Conservation (phyloP, 2,797 vertebrate species). For the Chiroxiphia lanceolata region DNA sequence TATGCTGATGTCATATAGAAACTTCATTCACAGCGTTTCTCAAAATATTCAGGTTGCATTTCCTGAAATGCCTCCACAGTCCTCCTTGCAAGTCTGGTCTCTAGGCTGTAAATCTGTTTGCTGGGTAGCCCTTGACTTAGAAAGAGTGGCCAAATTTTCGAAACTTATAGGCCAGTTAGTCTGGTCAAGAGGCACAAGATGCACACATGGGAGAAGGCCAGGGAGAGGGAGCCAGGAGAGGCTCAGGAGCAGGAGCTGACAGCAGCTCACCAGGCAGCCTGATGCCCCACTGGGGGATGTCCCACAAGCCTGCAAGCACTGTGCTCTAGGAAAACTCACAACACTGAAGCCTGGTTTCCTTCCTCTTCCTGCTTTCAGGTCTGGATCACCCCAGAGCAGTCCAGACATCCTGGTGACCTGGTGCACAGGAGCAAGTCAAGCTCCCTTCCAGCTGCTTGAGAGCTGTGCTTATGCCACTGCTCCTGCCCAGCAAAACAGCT, state of each 20-base stretch:
- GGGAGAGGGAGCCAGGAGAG: background rate
- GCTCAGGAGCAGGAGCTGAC: fast-evolving
- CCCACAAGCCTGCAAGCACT: fast-evolving
- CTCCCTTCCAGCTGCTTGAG: background rate
- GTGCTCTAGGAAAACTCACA: background rate
- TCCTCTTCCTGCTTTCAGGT: background rate
- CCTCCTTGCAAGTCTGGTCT: background rate
- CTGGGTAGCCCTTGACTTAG: background rate
- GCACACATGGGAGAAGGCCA: fast-evolving
- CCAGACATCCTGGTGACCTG: fast-evolving
- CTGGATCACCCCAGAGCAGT: background rate
- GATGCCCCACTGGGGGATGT: fast-evolving
- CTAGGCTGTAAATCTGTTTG: background rate
- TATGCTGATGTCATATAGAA: background rate
- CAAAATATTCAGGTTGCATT: background rate
- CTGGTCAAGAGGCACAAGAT: background rate
- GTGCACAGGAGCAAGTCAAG: background rate
- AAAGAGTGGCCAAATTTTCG: background rate
- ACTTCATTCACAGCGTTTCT: background rate
- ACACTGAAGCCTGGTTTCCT: background rate
- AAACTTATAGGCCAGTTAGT: background rate
- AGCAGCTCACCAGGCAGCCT: background rate
- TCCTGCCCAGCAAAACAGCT: fast-evolving
- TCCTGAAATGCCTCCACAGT: background rate
- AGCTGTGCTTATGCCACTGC: background rate